These are phyloP conservation scores for Monopterus albus DNA, from an alignment of 2,113 vertebrate species.

Conservation along the genomic window DNA sequence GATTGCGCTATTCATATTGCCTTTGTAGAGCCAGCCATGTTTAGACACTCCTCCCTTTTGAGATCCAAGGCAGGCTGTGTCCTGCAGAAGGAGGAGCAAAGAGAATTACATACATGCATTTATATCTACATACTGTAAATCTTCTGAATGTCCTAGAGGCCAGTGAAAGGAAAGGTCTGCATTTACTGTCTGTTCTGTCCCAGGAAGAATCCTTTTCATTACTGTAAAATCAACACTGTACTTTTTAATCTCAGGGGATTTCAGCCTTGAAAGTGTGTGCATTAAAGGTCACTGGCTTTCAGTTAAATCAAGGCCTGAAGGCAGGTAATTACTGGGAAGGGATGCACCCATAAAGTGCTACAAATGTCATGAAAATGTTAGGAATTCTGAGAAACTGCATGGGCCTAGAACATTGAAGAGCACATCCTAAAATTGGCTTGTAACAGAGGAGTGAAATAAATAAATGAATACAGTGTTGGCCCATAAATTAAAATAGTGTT, in stretches of 20 bases:
- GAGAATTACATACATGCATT: constrained; percentile 9
- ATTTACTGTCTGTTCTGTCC: not conserved
- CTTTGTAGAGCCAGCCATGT: constrained; percentile 98
- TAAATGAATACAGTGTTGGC: not conserved
- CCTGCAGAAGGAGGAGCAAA: constrained; percentile 80
- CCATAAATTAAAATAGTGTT: constrained; percentile 2
- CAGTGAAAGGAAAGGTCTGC: not conserved
- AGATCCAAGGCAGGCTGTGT: constrained; percentile 92
- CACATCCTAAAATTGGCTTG: not conserved
- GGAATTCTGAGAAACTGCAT: not conserved
- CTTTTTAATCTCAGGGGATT: constrained; percentile 25
- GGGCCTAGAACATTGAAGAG: not conserved
- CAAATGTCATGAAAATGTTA: constrained; percentile 9
- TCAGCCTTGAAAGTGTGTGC: constrained; percentile 3
- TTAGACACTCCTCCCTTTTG: constrained; percentile 97
- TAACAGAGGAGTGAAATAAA: not conserved
- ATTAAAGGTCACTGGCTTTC: constrained; percentile 45
- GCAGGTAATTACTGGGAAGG: constrained; percentile 25
- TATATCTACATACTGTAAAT: not conserved
- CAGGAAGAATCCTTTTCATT: constrained; percentile 35
- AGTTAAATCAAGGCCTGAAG: constrained; percentile 29
- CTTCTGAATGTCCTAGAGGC: constrained; percentile 9
- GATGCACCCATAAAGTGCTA: constrained; percentile 23
- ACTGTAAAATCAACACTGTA: constrained; percentile 16
- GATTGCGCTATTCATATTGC: constrained; percentile 98